phyloP scores from a whole-genome alignment of 2,888 invertebrate species.

The Perdita meconis region DNA sequence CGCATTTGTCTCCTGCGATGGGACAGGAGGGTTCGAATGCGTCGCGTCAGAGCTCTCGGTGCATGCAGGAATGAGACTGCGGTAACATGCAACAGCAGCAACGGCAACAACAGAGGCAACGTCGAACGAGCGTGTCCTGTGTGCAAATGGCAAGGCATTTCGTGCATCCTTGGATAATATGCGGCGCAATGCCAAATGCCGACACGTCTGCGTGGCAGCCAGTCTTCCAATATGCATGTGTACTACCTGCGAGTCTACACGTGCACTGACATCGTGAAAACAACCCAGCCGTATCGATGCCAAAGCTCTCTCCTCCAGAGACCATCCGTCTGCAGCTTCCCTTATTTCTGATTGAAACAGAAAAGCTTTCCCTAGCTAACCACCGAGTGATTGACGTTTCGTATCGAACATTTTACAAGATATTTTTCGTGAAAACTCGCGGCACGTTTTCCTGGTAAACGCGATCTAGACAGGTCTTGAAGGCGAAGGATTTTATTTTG shows the following conservation, averaged over 20 bases:
- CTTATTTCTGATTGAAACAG: constrained; percentile 23
- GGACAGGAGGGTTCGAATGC: constrained; percentile 36
- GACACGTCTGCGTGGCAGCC: constrained; percentile 70
- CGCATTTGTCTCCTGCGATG: constrained; percentile 31
- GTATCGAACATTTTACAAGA: too few species aligned
- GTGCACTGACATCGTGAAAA: constrained; percentile 50
- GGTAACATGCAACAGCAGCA: constrained; percentile 72
- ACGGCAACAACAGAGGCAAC: constrained; percentile 70
- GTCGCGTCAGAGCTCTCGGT: constrained; percentile 51
- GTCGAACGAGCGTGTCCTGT: constrained; percentile 76
- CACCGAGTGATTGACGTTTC: background rate
- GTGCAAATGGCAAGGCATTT: constrained; percentile 78
- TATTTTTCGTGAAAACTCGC: too few species aligned
- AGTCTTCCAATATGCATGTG: constrained; percentile 69
- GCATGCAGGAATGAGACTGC: constrained; percentile 75
- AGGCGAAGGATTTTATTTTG: too few species aligned
- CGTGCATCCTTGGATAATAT: constrained; percentile 83
- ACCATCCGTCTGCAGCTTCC: constrained; percentile 8
- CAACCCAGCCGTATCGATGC: constrained; percentile 36
- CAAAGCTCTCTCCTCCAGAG: background rate
- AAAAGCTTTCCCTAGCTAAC: background rate
- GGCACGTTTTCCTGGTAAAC: too few species aligned
- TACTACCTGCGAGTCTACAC: constrained; percentile 54
- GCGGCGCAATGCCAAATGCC: constrained; percentile 82
- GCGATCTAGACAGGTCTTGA: too few species aligned